Evolutionary conservation across 2,888 invertebrate species (phyloP), one percentile per base, ranked within the genome.

Genomic region (Lasioglossum zephyrum): DNA sequence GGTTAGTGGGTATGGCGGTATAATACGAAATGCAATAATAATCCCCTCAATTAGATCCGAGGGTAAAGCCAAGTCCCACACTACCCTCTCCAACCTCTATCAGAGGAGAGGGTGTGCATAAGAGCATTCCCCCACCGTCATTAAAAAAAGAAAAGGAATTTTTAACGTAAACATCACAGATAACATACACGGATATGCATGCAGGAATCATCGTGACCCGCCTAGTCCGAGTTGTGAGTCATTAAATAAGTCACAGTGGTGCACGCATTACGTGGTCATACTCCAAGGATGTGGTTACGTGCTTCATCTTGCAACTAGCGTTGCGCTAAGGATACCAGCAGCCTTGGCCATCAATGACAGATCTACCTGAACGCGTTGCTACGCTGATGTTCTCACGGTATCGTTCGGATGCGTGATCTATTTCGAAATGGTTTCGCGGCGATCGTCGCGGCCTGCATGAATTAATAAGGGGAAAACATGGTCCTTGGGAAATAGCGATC

Each of bases 291-390:
- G 82, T 53, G 69, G 84, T 91, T 84, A 87, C 82, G 78, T 73
- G 77, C 72, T 73, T 60, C 77, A 84, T 81, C 79, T 79, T 73
- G 72, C 63, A 72, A 76, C 75, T 47, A 22, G 70, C 47, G 66
- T 81, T 72, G 76, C 80, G 75, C 81, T 77, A 84, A 91, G 90
- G 81, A 89, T 85, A 89, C 73, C 80, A 60, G 79, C 87, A 92
- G 91, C 94, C 94, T 95, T 95, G 92, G 87, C 88, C 87, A 89
- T 92, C 94, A 93, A 94, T 93, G 93, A 93, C 94, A 89, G 73
- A 16, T 36, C 87, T 82, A 87, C 70, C 81, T 77, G 87, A 83
- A 89, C 90, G 88, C 84, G 83, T 88, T 89, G 87, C 87, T 90
- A 84, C 77, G 81, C 81, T 82, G 86, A 90, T 81, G 85, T 94